Evolutionary conservation across 2,797 vertebrate species (phyloP), one percentile per base, ranked within the genome.

Genomic region (Liparis tanakae): DNA sequence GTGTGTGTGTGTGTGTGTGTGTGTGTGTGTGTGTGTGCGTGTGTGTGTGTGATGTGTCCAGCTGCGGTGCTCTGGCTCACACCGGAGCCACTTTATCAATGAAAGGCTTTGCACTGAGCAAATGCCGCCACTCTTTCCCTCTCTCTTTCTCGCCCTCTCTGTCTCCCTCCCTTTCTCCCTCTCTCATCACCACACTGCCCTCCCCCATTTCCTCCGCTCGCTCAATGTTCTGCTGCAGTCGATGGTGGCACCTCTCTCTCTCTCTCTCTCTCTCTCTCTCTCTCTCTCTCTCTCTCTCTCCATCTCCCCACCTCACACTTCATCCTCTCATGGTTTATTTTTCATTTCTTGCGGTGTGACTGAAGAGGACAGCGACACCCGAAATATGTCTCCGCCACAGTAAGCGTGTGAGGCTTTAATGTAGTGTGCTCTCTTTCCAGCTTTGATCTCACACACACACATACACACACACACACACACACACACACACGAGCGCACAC

Each of bases 71-170:
- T 83, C 62, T 70, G 70, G 75, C 78, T 80, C 74, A 60, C 63
- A 73, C 41, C 37, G 41, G 59, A 12, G 41, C 78, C 79, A 85
- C 85, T 93, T 93, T 93, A 88, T 93, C 91, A 93, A 93, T 93
- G 91, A 91, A 89, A 73, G 74, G 67, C 75, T 92, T 90, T 72
- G 88, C 89, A 91, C 89, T 85, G 80, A 90, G 71, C 85, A 78
- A 80, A 86, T 86, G 81, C 85, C 8, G n/a, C 70, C 80, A 76
- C 82, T 80, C 46, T 25, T 66, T 36, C 70, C 70, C 69, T 71
- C 66, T 61, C 58, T 34, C 57, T 41, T 68, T 69, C 62, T 82
- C 73, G 67, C 78, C 50, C 37, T 39, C 54, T 65, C 54, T 60
- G 63, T 72, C 68, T 57, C 67, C 70, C 70, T n/a, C 67, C 20